Evolutionary conservation across 1,140 invertebrate genomes (phyloP), one percentile per base, ranked within the genome.

Genomic region (roundworm (Caenorhabditis elegans)): DNA sequence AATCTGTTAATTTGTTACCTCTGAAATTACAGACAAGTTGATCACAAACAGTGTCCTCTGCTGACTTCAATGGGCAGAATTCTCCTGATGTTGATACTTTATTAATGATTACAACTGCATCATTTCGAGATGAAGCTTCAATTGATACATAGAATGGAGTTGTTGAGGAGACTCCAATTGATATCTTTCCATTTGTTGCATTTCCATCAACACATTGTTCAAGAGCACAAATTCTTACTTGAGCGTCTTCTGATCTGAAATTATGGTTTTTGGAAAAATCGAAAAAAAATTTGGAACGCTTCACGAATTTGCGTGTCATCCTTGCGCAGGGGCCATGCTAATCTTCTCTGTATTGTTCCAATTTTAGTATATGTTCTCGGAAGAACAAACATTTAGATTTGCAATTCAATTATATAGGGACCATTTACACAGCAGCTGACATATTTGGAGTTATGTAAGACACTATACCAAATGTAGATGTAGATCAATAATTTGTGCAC

Each of bases 301-400:
- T 93, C 93, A 94, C 93, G 93, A 94, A 94, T 94, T 94, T 94
- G 93, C 93, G 93, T 94, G 93, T 94, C 93, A 94, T 94, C 94
- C 93, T 94, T 94, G 93, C 94, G 94, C 94, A 94, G 94, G 93
- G 93, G 94, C 94, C 94, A 94, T 94, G 94, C 94, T 94, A 94
- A 94, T 94, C 93, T 94, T 94, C 93, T 94, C 93, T 94, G 93
- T 94, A 94, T 94, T 93, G 93, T 94, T 94, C 93, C 93, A 91
- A 91, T 91, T 92, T 92, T 91, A 91, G 80, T 83, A 83, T 83
- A 83, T 83, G 82, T 83, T 49, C 36, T 79, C 60, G 60, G 60
- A 70, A 70, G 60, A 70, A 70, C 60, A 34, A 60, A n/a, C n/a
- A n/a, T n/a, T n/a, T n/a, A n/a, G n/a, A n/a, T n/a, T n/a, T n/a